Percentiles rank a stretch among this genome's conserved stretches.
phyloP scores from a whole-genome alignment of 2,888 invertebrate species.

The Mermis nigrescens region DNA sequence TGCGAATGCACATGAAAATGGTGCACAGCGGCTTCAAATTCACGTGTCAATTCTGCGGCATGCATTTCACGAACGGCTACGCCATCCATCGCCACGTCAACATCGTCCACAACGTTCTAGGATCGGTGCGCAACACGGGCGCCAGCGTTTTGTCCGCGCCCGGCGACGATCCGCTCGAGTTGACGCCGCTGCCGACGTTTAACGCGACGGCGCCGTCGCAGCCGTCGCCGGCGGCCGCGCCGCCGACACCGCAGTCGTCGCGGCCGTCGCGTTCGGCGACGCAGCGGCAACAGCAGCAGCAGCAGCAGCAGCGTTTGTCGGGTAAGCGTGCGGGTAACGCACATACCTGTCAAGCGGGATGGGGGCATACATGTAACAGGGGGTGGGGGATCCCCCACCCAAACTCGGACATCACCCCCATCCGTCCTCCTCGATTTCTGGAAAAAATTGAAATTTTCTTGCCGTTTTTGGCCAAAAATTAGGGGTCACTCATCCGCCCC shows the following conservation, averaged over 20 bases:
- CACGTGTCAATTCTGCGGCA: background rate
- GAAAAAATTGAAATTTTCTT: no score
- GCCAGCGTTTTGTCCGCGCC: background rate
- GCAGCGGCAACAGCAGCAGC: background rate
- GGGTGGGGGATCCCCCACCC: no score
- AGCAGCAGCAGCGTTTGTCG: background rate
- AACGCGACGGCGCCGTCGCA: background rate
- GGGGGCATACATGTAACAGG: no score
- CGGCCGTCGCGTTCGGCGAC: background rate
- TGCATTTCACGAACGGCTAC: background rate
- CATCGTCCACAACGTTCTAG: background rate
- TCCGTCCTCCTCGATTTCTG: no score
- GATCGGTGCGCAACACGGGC: background rate
- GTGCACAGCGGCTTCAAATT: background rate
- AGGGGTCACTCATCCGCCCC: no score
- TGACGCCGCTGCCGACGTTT: background rate
- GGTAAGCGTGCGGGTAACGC: background rate
- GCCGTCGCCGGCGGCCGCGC: background rate
- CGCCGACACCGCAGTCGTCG: background rate
- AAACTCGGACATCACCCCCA: no score
- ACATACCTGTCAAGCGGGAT: no score
- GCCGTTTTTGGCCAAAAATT: no score
- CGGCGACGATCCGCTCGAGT: background rate
- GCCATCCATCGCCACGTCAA: constrained; percentile 1
- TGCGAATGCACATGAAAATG: constrained; percentile 4